Evolutionary conservation across 2,888 invertebrate species (phyloP).

Genomic region (Vannuccia rotundouncinata): DNA sequence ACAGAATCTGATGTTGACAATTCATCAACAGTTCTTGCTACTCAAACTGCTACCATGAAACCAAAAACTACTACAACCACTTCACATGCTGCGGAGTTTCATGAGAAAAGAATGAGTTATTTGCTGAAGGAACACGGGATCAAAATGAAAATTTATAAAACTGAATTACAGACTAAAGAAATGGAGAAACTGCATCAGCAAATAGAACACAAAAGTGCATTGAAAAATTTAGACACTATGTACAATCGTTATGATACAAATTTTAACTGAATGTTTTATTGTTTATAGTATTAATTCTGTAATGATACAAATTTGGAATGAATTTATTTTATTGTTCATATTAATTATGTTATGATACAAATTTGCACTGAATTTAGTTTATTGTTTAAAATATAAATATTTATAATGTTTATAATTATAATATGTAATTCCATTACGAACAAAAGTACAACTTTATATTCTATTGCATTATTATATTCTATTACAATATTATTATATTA

Average conservation of each 20-base stretch:
- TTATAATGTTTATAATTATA: too few species aligned
- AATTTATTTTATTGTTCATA: too few species aligned
- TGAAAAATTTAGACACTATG: slow-evolving; percentile 1
- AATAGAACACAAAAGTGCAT: slow-evolving; percentile 5
- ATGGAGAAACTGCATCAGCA: slow-evolving; percentile 3
- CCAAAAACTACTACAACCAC: background rate
- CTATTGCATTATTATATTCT: background rate
- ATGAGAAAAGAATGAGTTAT: background rate
- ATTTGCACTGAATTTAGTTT: too few species aligned
- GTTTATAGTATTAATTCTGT: slow-evolving; percentile 5
- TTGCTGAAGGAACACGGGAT: slow-evolving; percentile 15
- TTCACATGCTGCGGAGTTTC: slow-evolving; percentile 3
- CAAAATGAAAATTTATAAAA: slow-evolving; percentile 5
- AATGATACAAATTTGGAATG: too few species aligned
- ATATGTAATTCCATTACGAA: too few species aligned
- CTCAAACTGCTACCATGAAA: background rate
- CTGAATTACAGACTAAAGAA: background rate
- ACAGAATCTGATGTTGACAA: too few species aligned
- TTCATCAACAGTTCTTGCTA: slow-evolving; percentile 12
- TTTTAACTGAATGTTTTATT: slow-evolving; percentile 9
- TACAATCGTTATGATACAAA: slow-evolving; percentile 10
- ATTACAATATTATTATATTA: too few species aligned
- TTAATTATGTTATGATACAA: background rate
- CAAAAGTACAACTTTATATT: background rate
- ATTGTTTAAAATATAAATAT: too few species aligned